These are phyloP conservation scores for Noctuana brunneofusca DNA, from an alignment of 2,888 invertebrate species.

Conservation along the genomic window DNA sequence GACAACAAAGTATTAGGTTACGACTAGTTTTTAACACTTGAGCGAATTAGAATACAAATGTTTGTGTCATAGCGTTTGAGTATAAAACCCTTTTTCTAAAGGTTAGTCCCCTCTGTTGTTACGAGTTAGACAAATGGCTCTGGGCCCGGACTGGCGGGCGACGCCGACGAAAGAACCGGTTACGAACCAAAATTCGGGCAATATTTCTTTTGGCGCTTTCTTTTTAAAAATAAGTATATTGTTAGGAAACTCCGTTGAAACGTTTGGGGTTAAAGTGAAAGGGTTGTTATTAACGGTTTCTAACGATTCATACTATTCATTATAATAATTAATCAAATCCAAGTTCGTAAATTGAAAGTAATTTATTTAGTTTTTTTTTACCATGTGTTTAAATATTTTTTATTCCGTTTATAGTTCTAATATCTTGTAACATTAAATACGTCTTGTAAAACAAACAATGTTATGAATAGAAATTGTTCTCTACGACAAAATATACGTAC, in stretches of 20 bases:
- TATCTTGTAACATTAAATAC: too few relatives aligned
- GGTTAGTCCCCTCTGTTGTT: constrained; percentile 48
- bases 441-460: too few relatives aligned
- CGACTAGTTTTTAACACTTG: constrained; percentile 36
- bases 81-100: constrained; percentile 40
- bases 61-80: constrained; percentile 41
- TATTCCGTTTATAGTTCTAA: too few relatives aligned
- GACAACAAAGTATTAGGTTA: constrained; percentile 54
- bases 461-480: background rate
- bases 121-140: constrained; percentile 57
- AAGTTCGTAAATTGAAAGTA: background rate
- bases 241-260: background rate
- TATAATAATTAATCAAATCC: background rate
- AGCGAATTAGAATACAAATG: constrained; percentile 29
- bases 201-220: constrained; percentile 18
- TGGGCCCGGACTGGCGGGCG: constrained; percentile 36
- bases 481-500: background rate
- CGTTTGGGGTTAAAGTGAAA: background rate
- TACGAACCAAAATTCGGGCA: constrained; percentile 12
- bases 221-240: constrained; percentile 2
- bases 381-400: too few relatives aligned
- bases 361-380: too few relatives aligned
- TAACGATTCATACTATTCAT: background rate
- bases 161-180: constrained; percentile 35
- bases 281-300: background rate